A percentile compares a stretch with the other conserved stretches of the same genome.
Conservation (phyloP, 2,888 invertebrate genomes). For the Agriotes lineatus region DNA sequence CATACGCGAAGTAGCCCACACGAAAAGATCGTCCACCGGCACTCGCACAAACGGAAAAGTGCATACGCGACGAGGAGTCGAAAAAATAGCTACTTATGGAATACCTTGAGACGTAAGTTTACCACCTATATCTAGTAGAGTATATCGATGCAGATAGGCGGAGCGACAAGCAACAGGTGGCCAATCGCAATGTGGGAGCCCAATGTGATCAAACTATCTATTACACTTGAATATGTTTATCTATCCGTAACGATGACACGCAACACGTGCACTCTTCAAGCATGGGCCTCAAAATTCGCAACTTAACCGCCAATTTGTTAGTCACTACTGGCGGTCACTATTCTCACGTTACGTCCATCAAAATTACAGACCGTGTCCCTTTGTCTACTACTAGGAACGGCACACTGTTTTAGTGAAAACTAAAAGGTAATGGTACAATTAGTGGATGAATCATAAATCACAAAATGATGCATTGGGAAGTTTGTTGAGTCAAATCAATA, state of each 20-base stretch:
- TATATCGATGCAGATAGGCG: slow-evolving; percentile 58
- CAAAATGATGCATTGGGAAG: slow-evolving; percentile 52
- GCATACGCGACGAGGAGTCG: slow-evolving; percentile 52
- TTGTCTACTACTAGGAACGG: slow-evolving; percentile 35
- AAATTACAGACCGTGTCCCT: slow-evolving; percentile 38
- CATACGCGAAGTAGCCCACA: slow-evolving; percentile 6
- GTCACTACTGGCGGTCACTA: slow-evolving; percentile 23
- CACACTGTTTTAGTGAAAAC: slow-evolving; percentile 32
- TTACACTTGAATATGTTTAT: slow-evolving; percentile 42
- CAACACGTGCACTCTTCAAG: slow-evolving; percentile 32
- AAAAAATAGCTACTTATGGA: slow-evolving; percentile 56
- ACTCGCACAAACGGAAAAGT: slow-evolving; percentile 43
- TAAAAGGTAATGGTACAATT: slow-evolving; percentile 43
- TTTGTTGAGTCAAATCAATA: slow-evolving; percentile 54
- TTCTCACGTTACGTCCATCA: slow-evolving; percentile 28
- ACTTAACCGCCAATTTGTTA: slow-evolving; percentile 23
- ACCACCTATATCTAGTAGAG: slow-evolving; percentile 40
- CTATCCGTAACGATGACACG: slow-evolving; percentile 35
- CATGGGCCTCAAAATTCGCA: slow-evolving; percentile 19
- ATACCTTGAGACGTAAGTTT: slow-evolving; percentile 60
- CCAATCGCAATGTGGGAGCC: slow-evolving; percentile 56
- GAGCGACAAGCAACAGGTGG: slow-evolving; percentile 62
- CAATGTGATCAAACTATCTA: slow-evolving; percentile 48
- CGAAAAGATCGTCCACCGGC: slow-evolving; percentile 31
- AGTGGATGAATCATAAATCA: slow-evolving; percentile 45